Evolutionary conservation across 2,888 invertebrate genomes (phyloP).

Genomic region (Salpingus planirostris): DNA sequence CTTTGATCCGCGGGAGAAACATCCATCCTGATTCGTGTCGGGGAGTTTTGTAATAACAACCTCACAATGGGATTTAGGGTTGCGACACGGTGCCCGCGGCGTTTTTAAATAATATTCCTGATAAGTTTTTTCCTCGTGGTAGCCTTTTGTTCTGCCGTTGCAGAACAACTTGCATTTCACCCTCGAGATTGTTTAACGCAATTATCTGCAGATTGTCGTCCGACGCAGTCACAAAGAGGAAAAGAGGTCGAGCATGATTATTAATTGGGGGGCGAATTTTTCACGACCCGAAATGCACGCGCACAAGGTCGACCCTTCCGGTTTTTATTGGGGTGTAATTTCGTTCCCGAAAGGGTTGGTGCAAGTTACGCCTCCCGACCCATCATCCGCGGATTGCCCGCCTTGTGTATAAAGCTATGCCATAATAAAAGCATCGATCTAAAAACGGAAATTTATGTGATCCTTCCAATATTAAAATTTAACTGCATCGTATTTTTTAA

Average conservation of each 20-base stretch:
- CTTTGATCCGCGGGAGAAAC: constrained; percentile 14
- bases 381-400: constrained; percentile 6
- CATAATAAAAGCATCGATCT: constrained; percentile 14
- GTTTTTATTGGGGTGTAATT: constrained; percentile 1
- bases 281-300: too few species aligned
- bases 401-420: not conserved
- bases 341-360: constrained; percentile 4
- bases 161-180: constrained; percentile 2
- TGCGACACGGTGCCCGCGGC: constrained; percentile 9
- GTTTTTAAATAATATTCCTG: constrained; percentile 14
- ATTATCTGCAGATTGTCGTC: constrained; percentile 1
- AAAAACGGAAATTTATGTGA: constrained; percentile 17
- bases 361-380: not conserved
- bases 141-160: constrained; percentile 7
- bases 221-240: not conserved
- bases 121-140: constrained; percentile 12
- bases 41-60: constrained; percentile 9
- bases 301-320: not conserved
- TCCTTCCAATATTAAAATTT: constrained; percentile 16
- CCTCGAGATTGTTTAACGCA: constrained; percentile 5
- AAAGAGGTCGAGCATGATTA: not conserved
- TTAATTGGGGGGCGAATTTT: not conserved
- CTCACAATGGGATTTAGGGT: constrained; percentile 11
- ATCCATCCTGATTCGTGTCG: constrained; percentile 7
- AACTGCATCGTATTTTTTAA: constrained; percentile 16